Percentiles rank a stretch among this genome's conserved stretches.
These are phyloP conservation scores for Oscheius onirici DNA, from an alignment of 2,888 invertebrate genomes.

Conservation along the genomic window DNA sequence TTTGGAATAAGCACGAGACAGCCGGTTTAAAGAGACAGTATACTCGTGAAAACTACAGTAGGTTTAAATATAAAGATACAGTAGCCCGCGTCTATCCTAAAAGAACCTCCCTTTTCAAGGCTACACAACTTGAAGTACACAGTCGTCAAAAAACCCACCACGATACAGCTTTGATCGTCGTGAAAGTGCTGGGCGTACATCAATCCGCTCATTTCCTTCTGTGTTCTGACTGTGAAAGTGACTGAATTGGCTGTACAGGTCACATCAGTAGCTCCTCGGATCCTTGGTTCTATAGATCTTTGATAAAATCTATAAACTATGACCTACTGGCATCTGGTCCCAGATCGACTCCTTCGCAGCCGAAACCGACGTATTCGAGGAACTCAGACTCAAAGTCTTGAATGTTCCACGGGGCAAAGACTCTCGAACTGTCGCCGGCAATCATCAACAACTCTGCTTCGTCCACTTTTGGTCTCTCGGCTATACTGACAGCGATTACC, in stretches of 20 bases:
- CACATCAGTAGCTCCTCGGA: conserved; percentile 67
- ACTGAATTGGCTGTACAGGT: conserved; percentile 64
- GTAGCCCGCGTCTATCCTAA: too few species aligned
- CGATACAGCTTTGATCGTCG: conserved; percentile 60
- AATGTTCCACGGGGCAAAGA: conserved; percentile 65
- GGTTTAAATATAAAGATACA: too few species aligned
- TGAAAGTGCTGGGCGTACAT: conserved; percentile 67
- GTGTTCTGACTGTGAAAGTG: conserved; percentile 65
- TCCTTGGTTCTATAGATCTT: conserved; percentile 54
- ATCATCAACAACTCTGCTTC: conserved; percentile 63
- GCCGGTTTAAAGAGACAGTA: too few species aligned
- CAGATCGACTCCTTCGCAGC: conserved; percentile 64
- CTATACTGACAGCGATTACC: conserved; percentile 64
- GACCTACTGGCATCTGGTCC: conserved; percentile 60
- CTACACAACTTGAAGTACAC: too few species aligned
- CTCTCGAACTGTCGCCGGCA: conserved; percentile 54
- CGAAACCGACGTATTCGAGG: conserved; percentile 67
- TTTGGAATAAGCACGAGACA: too few species aligned
- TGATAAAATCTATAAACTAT: neutral
- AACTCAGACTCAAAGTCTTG: conserved; percentile 64
- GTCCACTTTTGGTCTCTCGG: conserved; percentile 60
- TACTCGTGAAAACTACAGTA: too few species aligned
- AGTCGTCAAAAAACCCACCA: conserved; percentile 37
- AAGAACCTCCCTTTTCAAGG: too few species aligned
- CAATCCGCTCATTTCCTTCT: conserved; percentile 63